phyloP scores from a whole-genome alignment of 2,797 vertebrate species.

The Uromys caudimaculatus region DNA sequence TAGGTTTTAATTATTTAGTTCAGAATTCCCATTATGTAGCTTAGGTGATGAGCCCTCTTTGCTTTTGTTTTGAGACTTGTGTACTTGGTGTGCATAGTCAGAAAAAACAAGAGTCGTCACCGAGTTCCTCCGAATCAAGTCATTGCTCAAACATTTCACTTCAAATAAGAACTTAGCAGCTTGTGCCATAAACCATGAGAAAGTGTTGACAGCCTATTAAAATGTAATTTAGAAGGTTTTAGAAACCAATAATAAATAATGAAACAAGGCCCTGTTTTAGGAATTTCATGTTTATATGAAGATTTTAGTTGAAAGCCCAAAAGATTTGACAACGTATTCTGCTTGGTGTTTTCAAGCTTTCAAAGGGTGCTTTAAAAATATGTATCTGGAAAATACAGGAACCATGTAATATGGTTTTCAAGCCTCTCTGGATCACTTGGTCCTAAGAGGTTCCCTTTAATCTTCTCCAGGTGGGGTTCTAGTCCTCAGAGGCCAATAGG shows the following conservation, averaged over 20 bases:
- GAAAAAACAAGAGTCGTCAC: not conserved
- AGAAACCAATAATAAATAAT: constrained; percentile 43
- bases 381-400: constrained; percentile 12
- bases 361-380: constrained; percentile 23
- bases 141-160: constrained; percentile 45
- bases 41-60: not conserved
- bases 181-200: constrained; percentile 37
- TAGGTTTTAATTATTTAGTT: not conserved
- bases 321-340: constrained; percentile 17
- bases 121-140: not conserved
- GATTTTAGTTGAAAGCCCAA: not conserved
- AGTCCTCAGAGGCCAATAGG: not conserved
- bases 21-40: not conserved
- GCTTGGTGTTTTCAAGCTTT: constrained; percentile 28
- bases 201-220: constrained; percentile 30
- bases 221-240: constrained; percentile 57
- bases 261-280: constrained; percentile 11
- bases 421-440: not conserved
- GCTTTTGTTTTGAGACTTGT: not conserved
- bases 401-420: not conserved
- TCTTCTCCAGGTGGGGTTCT: constrained; percentile 8
- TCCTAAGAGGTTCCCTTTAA: not conserved
- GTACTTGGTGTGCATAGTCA: not conserved
- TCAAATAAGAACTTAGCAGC: constrained; percentile 31
- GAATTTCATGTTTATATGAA: constrained; percentile 11